These are phyloP conservation scores for Chloroclystis v-ata DNA, from an alignment of 2,888 invertebrate species.

Conservation along the genomic window DNA sequence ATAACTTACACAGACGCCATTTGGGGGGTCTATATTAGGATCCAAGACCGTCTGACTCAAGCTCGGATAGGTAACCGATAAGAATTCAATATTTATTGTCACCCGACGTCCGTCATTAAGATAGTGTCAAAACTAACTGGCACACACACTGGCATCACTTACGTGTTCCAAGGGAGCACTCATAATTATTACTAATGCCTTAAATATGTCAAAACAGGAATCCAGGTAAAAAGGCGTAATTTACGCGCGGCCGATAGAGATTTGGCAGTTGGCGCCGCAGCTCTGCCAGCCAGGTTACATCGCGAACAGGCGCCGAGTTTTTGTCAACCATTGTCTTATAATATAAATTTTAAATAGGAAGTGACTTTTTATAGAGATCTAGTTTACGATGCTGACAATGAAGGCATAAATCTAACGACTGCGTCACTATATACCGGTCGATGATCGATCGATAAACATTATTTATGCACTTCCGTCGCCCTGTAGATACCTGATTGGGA, in stretches of 20 bases:
- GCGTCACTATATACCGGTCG: conserved; percentile 64
- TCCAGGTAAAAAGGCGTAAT: conserved; percentile 79
- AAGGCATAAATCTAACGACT: conserved; percentile 75
- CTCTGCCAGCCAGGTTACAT: conserved; percentile 48
- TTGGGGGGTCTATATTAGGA: conserved; percentile 71
- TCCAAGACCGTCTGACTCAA: conserved; percentile 58
- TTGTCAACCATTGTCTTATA: conserved; percentile 77
- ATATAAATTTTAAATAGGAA: conserved; percentile 78
- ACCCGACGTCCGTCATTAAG: conserved; percentile 75
- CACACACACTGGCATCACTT: conserved; percentile 60
- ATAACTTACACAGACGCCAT: conserved; percentile 37
- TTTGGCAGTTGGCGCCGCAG: conserved; percentile 77
- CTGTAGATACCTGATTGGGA: conserved; percentile 43
- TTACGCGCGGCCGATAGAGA: conserved; percentile 77
- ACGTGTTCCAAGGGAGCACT: conserved; percentile 64
- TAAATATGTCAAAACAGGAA: conserved; percentile 79
- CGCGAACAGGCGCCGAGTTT: conserved; percentile 74
- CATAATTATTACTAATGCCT: conserved; percentile 79
- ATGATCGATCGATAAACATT: conserved; percentile 78
- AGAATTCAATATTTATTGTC: conserved; percentile 76
- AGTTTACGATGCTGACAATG: conserved; percentile 77
- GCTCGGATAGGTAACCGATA: conserved; percentile 66
- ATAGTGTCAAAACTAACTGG: conserved; percentile 76
- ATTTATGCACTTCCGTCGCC: conserved; percentile 74
- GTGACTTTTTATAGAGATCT: conserved; percentile 78